Evolutionary conservation across 2,113 vertebrate genomes (phyloP).

Genomic region (Aplodontia rufa): DNA sequence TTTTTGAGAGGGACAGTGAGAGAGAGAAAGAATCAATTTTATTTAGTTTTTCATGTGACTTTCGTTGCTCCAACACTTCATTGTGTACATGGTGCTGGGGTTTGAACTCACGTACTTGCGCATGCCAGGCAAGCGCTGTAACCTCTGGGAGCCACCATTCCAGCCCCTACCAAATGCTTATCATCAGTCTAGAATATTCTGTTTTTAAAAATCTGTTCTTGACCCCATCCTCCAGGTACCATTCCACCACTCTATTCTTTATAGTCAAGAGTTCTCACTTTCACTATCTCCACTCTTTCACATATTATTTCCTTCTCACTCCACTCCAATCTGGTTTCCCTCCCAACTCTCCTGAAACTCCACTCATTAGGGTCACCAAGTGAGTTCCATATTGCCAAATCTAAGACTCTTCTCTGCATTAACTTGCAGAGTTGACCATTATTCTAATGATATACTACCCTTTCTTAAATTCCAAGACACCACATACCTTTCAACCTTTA

Average conservation of each 20-base stretch:
- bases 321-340: background rate
- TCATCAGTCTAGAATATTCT: background rate
- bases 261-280: background rate
- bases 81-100: too few species aligned
- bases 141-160: too few species aligned
- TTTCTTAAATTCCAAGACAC: background rate
- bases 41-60: too few species aligned
- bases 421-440: background rate
- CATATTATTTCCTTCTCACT: background rate
- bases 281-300: background rate
- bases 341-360: background rate
- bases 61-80: too few species aligned
- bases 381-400: background rate
- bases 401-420: slow-evolving; percentile 11
- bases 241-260: background rate
- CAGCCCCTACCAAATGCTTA: too few species aligned
- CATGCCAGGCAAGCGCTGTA: too few species aligned
- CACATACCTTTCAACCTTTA: background rate
- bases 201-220: background rate
- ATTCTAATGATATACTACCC: background rate
- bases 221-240: background rate
- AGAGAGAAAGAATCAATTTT: too few species aligned
- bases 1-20: too few species aligned
- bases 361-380: background rate
- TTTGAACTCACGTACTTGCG: too few species aligned